Conservation (phyloP, 2,888 invertebrate genomes). For the Drosophila sordidapex region DNA sequence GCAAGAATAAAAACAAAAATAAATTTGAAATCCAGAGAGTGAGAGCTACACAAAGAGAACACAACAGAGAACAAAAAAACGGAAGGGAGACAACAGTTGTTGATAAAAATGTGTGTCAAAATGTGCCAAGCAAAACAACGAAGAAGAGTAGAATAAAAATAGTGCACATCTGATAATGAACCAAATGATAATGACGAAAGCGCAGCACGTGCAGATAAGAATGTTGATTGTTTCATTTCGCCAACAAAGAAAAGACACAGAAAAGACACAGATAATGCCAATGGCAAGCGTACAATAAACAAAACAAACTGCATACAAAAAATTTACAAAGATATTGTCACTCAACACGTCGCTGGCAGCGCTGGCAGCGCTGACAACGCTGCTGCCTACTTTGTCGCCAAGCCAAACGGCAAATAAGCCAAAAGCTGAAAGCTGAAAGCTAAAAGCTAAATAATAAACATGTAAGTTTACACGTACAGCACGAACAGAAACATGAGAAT, state of each 20-base stretch:
- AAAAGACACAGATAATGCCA: constrained; percentile 15
- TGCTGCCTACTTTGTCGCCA: constrained; percentile 22
- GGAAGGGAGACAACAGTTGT: constrained; percentile 33
- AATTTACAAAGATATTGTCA: constrained; percentile 36
- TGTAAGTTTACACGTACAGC: constrained; percentile 56
- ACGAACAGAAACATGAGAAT: constrained; percentile 30
- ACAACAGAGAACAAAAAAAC: constrained; percentile 1
- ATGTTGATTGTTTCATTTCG: constrained; percentile 6
- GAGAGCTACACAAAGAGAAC: constrained; percentile 1
- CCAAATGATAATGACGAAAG: constrained; percentile 9
- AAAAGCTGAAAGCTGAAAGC: constrained; percentile 6
- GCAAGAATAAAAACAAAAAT: constrained; percentile 19
- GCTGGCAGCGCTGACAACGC: constrained; percentile 7
- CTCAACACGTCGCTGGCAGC: constrained; percentile 37
- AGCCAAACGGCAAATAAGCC: constrained; percentile 34
- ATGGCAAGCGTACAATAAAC: constrained; percentile 26
- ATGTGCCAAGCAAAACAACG: constrained; percentile 23
- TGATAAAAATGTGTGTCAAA: constrained; percentile 75
- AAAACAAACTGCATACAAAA: constrained; percentile 46
- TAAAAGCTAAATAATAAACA: constrained; percentile 32
- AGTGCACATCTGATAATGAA: constrained; percentile 27
- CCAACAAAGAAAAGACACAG: background rate
- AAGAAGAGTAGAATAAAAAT: constrained; percentile 12
- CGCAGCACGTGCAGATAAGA: constrained; percentile 37
- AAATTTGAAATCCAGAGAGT: constrained; percentile 16